Base-by-base conservation (phyloP, 2,888 invertebrate species). In the Deilephila porcellus region DNA sequence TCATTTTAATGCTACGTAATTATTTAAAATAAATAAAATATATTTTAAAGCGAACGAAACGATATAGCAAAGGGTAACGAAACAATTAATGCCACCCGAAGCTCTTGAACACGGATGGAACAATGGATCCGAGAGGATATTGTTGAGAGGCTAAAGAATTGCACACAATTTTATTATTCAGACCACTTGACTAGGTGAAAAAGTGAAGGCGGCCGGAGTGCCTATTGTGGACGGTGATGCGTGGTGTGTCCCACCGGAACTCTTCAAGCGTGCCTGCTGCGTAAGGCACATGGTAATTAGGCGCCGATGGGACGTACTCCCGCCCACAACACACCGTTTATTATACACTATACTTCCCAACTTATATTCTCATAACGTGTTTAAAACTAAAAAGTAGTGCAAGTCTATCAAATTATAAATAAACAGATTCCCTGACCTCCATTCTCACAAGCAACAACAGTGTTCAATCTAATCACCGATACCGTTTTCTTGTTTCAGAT, bases 91-190 rank as follows among this genome's bases (percentile, higher is more conserved):
- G 80, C 82, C 80, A 83, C 81, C 81, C 81, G 76, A 84, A 82
- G 81, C 83, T 81, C 88, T 90, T 83, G 82, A 89, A 86, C 87
- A 86, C 83, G 86, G 81, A 80, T 80, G 78, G 77, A 78, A 87
- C 86, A 90, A 89, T 86, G 82, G 86, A 78, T 81, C 81, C 81
- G 82, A 74, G 80, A 79, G 86, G 86, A 86, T 83, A 86, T 78
- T 80, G 83, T 85, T 74, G 77, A 87, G 86, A 77, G 83, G 78
- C 78, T 81, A 81, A 85, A 86, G 83, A 86, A 86, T 85, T 84
- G 84, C 83, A 86, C 83, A 86, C 85, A 85, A 83, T 87, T 88
- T 86, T 90, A 87, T 90, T 89, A 88, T 90, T 86, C 86, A 82
- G 80, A 81, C 78, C 83, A 86, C 89, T 88, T 85, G 83, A 87